Conservation (phyloP, 2,888 invertebrate species). For the Amitus sp. region DNA sequence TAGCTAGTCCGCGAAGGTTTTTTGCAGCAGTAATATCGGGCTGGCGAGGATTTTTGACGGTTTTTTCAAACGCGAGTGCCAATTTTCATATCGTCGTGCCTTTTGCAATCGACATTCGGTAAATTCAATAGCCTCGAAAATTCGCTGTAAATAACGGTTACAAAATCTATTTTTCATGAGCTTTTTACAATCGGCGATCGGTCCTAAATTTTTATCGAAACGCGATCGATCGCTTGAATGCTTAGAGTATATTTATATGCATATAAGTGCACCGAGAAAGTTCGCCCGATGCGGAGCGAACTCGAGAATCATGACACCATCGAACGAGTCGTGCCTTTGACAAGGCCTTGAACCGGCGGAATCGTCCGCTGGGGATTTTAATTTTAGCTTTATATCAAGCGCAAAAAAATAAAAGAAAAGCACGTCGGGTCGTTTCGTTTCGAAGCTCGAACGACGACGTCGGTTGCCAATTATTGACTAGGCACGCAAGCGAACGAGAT, state of each 20-base stretch:
- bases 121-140: too few species aligned
- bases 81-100: too few species aligned
- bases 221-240: slow-evolving; percentile 19
- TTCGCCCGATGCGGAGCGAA: too few species aligned
- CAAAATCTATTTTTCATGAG: neutral
- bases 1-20: neutral
- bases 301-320: neutral
- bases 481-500: slow-evolving; percentile 20
- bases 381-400: too few species aligned
- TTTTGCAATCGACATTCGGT: too few species aligned
- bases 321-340: neutral
- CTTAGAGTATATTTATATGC: neutral
- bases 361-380: too few species aligned
- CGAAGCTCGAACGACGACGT: neutral
- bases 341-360: neutral
- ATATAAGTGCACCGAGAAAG: too few species aligned
- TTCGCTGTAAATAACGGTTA: too few species aligned
- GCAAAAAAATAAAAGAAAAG: too few species aligned
- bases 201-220: slow-evolving; percentile 37
- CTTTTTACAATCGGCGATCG: slow-evolving; percentile 5
- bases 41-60: too few species aligned
- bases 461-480: slow-evolving; percentile 19
- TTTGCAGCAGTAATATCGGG: too few species aligned
- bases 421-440: neutral
- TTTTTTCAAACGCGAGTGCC: too few species aligned